Evolutionary conservation across 2,888 invertebrate genomes (phyloP), one percentile per base, ranked within the genome.

Genomic region (Dugesia japonica): DNA sequence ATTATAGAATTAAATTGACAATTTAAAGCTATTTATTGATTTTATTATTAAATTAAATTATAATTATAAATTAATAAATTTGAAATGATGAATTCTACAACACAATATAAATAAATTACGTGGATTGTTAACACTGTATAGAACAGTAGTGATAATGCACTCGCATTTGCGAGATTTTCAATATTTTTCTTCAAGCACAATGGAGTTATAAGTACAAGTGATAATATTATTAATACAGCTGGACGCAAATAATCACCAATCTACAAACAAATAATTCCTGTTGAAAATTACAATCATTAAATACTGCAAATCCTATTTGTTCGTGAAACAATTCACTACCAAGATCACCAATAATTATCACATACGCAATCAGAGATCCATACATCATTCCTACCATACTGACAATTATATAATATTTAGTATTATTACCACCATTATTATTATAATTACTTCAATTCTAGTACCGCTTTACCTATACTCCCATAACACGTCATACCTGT

Each of bases 61-160:
- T n/a, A n/a, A n/a, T n/a, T n/a, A n/a, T n/a, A n/a, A n/a, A n/a
- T n/a, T n/a, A n/a, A n/a, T n/a, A n/a, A n/a, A n/a, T n/a, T n/a
- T n/a, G n/a, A n/a, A n/a, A n/a, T n/a, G n/a, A n/a, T n/a, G n/a
- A n/a, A n/a, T n/a, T n/a, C n/a, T n/a, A n/a, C n/a, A n/a, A n/a
- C n/a, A n/a, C n/a, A n/a, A n/a, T n/a, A n/a, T n/a, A n/a, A n/a
- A n/a, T n/a, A n/a, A n/a, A n/a, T n/a, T 84, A 92, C 91, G 88
- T 93, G 92, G 15, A 91, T 84, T 74, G 92, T 91, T 71, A 97
- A 88, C 81, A 92, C 90, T 77, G 90, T 87, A 83, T 97, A 97
- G 86, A 97, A 95, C 1, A 90, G 89, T 80, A 97, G 90, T 0
- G 94, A 92, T 1, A 92, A 90, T 0, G 91, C 90, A 80, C 91